Conservation (phyloP, 2,888 invertebrate species). For the Nematopogon swammerdamellus region DNA sequence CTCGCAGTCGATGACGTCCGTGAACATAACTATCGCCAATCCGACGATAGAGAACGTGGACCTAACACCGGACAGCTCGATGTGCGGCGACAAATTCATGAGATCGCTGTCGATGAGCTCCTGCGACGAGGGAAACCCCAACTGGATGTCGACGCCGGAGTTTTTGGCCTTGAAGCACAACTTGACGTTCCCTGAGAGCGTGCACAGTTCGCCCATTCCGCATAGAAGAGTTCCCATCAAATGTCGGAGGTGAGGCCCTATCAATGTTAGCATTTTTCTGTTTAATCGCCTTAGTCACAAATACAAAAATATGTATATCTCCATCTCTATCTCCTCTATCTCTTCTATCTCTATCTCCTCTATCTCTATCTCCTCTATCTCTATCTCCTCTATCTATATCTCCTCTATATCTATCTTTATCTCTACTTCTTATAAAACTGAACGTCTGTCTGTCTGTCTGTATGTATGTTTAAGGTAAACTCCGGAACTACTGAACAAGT, state of each 20-base stretch:
- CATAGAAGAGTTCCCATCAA: constrained; percentile 60
- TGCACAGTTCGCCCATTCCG: constrained; percentile 72
- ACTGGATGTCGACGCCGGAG: constrained; percentile 81
- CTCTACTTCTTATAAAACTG: too few relatives aligned
- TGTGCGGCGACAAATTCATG: constrained; percentile 55
- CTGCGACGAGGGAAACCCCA: constrained; percentile 69
- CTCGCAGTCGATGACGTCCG: constrained; percentile 61
- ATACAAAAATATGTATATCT: too few relatives aligned
- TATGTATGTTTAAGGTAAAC: too few relatives aligned
- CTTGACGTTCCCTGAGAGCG: constrained; percentile 76
- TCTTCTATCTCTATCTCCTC: too few relatives aligned
- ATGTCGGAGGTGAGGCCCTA: constrained; percentile 51
- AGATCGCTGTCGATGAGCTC: constrained; percentile 64
- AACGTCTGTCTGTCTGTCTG: too few relatives aligned
- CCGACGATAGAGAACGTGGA: constrained; percentile 70
- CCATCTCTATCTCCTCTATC: too few relatives aligned
- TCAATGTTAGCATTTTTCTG: too few relatives aligned
- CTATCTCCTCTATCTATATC: too few relatives aligned
- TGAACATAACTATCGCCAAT: constrained; percentile 68
- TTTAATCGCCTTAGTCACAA: too few relatives aligned
- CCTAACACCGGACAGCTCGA: constrained; percentile 58
- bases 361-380: too few relatives aligned
- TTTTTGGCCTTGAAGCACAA: constrained; percentile 77
- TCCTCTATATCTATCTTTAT: too few relatives aligned
- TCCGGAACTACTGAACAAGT: too few relatives aligned